These are phyloP conservation scores for Alauda arvensis DNA, from an alignment of 2,797 vertebrate genomes.

Conservation along the genomic window DNA sequence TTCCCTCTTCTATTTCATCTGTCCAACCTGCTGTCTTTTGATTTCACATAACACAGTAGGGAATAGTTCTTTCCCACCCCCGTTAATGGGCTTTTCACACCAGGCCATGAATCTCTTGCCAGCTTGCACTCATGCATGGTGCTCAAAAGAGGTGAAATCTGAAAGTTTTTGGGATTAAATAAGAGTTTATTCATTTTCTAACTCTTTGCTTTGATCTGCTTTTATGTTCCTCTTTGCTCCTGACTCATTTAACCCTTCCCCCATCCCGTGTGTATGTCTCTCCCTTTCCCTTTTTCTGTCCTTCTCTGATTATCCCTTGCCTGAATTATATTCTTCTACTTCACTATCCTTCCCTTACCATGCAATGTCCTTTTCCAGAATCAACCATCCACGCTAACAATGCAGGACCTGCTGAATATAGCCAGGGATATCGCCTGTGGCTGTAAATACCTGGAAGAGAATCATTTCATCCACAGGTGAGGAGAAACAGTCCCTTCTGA, in stretches of 20 bases:
- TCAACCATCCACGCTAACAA: constrained; percentile 79
- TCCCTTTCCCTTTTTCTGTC: neutral
- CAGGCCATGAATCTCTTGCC: neutral
- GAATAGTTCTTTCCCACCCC: neutral
- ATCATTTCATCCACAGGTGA: constrained; percentile 88
- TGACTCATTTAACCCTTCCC: neutral
- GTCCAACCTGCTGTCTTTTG: neutral
- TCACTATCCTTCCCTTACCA: neutral
- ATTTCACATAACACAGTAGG: neutral
- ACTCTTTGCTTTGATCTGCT: neutral
- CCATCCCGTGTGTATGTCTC: neutral
- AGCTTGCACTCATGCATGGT: neutral
- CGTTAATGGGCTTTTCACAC: neutral
- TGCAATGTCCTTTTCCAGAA: constrained; percentile 68
- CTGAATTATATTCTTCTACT: neutral
- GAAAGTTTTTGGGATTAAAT: neutral
- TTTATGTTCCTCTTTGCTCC: neutral
- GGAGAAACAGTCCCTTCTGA: neutral
- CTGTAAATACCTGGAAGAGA: constrained; percentile 91
- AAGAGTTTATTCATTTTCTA: neutral
- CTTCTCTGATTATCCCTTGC: neutral
- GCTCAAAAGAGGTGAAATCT: neutral
- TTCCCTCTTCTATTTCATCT: neutral
- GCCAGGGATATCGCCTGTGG: constrained; percentile 89
- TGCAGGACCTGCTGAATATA: constrained; percentile 87